Conservation (phyloP, 2,888 invertebrate genomes). For the Tyria jacobaeae region DNA sequence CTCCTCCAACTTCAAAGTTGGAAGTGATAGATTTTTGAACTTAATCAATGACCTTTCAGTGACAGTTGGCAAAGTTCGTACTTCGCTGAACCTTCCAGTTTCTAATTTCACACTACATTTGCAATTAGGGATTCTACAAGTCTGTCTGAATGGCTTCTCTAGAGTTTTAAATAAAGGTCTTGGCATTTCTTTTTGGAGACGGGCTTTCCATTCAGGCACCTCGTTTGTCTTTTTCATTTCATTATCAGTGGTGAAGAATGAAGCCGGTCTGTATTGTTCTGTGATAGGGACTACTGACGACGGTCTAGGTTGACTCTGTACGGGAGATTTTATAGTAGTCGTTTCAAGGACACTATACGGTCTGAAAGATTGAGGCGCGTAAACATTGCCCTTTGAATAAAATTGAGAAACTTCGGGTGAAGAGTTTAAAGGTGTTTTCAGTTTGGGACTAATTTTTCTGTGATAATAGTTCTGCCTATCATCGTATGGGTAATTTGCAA, state of each 20-base stretch:
- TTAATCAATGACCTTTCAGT: conserved; percentile 72
- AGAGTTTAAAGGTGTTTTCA: conserved; percentile 58
- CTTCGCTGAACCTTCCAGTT: conserved; percentile 68
- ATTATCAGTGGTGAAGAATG: conserved; percentile 71
- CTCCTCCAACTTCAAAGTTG: conserved; percentile 78
- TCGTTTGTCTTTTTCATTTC: conserved; percentile 66
- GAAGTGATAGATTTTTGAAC: conserved; percentile 77
- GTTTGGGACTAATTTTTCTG: conserved; percentile 65
- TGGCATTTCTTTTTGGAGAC: conserved; percentile 74
- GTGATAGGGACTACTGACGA: conserved; percentile 80
- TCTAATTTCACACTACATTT: conserved; percentile 73
- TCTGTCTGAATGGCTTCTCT: conserved; percentile 71
- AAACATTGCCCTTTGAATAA: conserved; percentile 62
- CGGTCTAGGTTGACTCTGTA: conserved; percentile 68
- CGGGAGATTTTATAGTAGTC: conserved; percentile 62
- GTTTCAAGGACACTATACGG: conserved; percentile 81
- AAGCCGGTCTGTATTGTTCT: conserved; percentile 79
- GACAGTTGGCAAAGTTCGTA: conserved; percentile 70
- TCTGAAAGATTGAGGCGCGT: conserved; percentile 69
- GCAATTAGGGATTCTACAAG: conserved; percentile 80
- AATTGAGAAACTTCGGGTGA: conserved; percentile 68
- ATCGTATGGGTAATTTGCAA: conserved; percentile 71
- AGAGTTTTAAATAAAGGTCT: conserved; percentile 65
- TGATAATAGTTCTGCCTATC: conserved; percentile 69
- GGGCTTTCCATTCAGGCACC: conserved; percentile 77